Conservation (phyloP, 2,888 invertebrate genomes). For the Monoplex corrugatus region DNA sequence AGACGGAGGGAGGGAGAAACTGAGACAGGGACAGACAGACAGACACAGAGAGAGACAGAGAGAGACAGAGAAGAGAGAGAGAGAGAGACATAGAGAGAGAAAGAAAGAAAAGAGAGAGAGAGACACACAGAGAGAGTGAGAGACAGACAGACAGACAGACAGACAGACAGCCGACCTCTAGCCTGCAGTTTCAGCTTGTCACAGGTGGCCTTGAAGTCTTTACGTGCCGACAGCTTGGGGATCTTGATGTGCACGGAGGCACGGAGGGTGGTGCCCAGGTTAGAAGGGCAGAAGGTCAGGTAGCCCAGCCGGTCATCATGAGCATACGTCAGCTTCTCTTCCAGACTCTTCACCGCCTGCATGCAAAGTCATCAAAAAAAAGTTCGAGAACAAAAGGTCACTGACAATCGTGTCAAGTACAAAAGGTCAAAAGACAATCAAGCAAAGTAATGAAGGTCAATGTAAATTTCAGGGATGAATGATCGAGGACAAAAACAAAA, state of each 20-base stretch:
- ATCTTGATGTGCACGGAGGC: conserved; percentile 96
- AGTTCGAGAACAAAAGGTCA: too few relatives aligned
- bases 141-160: background rate
- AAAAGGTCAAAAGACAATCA: too few relatives aligned
- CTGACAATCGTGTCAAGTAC: too few relatives aligned
- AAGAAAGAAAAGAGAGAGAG: background rate
- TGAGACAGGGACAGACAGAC: background rate
- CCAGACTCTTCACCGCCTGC: conserved; percentile 90
- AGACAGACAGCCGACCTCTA: conserved; percentile 78
- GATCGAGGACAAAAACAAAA: too few relatives aligned
- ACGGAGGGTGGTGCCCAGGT: conserved; percentile 94
- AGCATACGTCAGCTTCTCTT: conserved; percentile 84
- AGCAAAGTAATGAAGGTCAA: too few relatives aligned
- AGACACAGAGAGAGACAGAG: background rate
- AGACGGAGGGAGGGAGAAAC: background rate
- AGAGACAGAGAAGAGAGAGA: background rate
- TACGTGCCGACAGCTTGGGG: conserved; percentile 88
- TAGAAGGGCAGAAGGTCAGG: conserved; percentile 91
- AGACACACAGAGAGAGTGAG: background rate
- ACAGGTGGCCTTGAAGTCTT: conserved; percentile 90
- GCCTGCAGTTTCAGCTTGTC: conserved; percentile 89
- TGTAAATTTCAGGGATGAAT: too few relatives aligned
- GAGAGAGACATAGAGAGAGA: background rate
- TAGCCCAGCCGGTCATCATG: conserved; percentile 90
- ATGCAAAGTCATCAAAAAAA: too few relatives aligned